Percentiles rank a stretch among this genome's conserved stretches.
phyloP scores from a whole-genome alignment of 2,113 vertebrate genomes.

The Pedionomus torquatus region DNA sequence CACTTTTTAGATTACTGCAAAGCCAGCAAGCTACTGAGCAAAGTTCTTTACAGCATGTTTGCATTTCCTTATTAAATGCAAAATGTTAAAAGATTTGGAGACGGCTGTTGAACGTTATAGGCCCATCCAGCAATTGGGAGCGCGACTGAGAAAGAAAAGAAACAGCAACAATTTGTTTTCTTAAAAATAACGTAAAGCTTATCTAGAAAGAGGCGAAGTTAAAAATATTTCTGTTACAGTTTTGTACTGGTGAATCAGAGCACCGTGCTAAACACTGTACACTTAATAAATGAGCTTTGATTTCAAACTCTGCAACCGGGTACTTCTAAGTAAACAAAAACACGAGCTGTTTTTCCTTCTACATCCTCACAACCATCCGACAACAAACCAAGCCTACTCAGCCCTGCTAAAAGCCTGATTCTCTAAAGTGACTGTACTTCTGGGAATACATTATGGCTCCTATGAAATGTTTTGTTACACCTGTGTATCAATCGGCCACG shows the following conservation, averaged over 20 bases:
- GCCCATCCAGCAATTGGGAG: background rate
- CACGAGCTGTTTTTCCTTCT: background rate
- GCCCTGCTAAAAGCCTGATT: slow-evolving; percentile 13
- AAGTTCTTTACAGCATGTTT: background rate
- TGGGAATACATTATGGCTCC: slow-evolving; percentile 6
- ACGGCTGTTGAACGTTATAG: background rate
- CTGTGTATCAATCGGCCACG: background rate
- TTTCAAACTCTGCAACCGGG: background rate
- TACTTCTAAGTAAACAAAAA: slow-evolving; percentile 21
- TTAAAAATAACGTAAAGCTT: background rate
- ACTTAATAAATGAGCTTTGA: background rate
- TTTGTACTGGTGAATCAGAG: slow-evolving; percentile 12
- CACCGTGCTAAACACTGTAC: background rate
- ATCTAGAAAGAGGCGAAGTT: background rate
- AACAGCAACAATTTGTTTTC: background rate
- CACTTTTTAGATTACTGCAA: background rate
- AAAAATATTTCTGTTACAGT: background rate
- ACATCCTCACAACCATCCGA: slow-evolving; percentile 14
- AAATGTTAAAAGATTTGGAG: background rate
- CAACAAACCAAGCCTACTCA: slow-evolving; percentile 41
- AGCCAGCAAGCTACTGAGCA: background rate
- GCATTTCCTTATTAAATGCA: background rate
- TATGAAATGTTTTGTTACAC: background rate
- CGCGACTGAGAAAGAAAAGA: background rate
- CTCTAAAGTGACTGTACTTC: background rate